Conservation (phyloP, 1,140 invertebrate genomes). For the Bombus cullumanus region DNA sequence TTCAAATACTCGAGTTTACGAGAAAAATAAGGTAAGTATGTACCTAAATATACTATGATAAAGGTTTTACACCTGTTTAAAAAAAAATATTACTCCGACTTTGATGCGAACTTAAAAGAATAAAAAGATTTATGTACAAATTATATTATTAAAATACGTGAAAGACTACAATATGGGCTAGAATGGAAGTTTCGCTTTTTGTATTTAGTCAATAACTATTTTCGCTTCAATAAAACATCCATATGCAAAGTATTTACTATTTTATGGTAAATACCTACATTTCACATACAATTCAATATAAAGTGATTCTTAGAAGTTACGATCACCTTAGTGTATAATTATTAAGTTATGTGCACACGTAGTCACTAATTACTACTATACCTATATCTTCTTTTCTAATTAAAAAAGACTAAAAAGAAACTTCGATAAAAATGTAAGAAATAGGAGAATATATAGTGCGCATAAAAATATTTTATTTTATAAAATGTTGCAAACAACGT, state of each 20-base stretch:
- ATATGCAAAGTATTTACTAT: neutral
- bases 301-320: neutral
- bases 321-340: neutral
- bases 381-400: neutral
- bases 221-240: neutral
- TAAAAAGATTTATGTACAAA: neutral
- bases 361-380: neutral
- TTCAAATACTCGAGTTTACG: neutral
- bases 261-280: neutral
- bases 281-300: slow-evolving; percentile 15
- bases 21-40: neutral
- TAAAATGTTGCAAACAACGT: neutral
- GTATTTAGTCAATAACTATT: neutral
- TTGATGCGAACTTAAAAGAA: too few relatives aligned
- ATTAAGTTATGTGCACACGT: neutral
- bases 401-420: neutral
- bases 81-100: neutral
- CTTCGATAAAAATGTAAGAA: neutral
- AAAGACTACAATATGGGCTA: neutral
- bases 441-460: neutral
- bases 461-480: slow-evolving; percentile 22
- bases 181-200: neutral
- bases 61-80: neutral
- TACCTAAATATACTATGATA: neutral
- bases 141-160: slow-evolving; percentile 1